Base-by-base conservation (phyloP, 2,113 vertebrate species). In the Amblyopsis rosae region DNA sequence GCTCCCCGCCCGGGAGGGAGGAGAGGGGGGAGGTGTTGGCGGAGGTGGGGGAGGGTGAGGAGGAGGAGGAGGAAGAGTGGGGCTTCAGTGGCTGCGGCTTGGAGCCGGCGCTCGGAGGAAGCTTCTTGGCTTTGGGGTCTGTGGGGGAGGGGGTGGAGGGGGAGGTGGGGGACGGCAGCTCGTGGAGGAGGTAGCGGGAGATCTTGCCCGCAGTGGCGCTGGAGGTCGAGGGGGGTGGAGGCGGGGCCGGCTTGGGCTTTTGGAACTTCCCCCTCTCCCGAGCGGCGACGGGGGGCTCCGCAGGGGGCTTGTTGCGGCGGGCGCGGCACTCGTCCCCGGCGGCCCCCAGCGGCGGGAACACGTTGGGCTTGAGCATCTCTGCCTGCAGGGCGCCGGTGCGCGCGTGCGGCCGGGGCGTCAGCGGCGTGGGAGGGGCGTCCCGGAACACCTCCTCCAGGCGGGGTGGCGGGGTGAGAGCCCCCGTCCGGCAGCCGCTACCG, bases 201-300 rank as follows among this genome's bases (percentile, higher is more conserved):
- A 83, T 75, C 85, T 96, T 98, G 59, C 91, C 88, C 0, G 92
- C 80, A 82, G 96, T 97, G 65, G 87, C 55, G 6, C 90, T 76
- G 0, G 89, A 76, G 7, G 92, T 79, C 0, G 95, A 94, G 0
- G 96, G 97, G 0, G 96, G 97, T 0, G 94, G 96, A 0, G 96
- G 97, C 0, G 96, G 96, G 12, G 94, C 94, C 0, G 95, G 96
- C 59, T 98, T 99, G 69, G 95, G 90, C 86, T 96, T 99, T 1
- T 94, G 89, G 26, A 95, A 67, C 67, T 95, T 97, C 45, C 89
- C 93, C 81, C 94, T 94, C 63, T 98, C 96, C 87, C 92, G 95
- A 62, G 90, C 90, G 0, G 87, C 79, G 0, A 89, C 85, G 41
- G 35, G 7, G 35, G 86, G 65, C 63, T 98, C 96, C 0, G 84